phyloP scores from a whole-genome alignment of 2,888 invertebrate genomes.

The Orchesellides sinensis region DNA sequence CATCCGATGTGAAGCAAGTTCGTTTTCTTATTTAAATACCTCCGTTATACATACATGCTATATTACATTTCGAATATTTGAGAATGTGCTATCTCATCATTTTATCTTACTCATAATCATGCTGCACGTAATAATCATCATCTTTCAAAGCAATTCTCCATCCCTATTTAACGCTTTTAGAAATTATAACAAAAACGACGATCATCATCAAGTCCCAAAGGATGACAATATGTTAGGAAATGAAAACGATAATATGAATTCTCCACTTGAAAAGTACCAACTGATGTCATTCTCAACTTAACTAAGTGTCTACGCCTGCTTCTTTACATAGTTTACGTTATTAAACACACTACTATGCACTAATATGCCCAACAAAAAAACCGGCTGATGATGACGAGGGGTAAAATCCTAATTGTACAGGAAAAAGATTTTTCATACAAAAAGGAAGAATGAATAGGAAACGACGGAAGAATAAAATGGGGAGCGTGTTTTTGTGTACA shows the following conservation, averaged over 20 bases:
- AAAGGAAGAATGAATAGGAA: slow-evolving; percentile 12
- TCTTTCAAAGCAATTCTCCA: slow-evolving; percentile 25
- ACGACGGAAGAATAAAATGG: slow-evolving; percentile 19
- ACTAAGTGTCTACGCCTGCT: not conserved
- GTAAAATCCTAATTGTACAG: slow-evolving; percentile 12
- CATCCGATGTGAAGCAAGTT: not conserved
- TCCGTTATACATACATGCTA: too few species aligned
- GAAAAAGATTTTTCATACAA: slow-evolving; percentile 31
- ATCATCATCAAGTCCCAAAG: slow-evolving; percentile 13
- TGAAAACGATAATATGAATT: slow-evolving; percentile 17
- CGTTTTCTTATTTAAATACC: slow-evolving; percentile 2
- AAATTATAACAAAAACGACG: slow-evolving; percentile 40
- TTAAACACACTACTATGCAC: slow-evolving; percentile 8
- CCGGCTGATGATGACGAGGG: not conserved
- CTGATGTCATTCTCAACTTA: not conserved
- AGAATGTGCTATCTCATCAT: slow-evolving; percentile 26
- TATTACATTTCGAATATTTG: not conserved
- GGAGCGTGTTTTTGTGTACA: slow-evolving; percentile 12
- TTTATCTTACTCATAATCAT: slow-evolving; percentile 29
- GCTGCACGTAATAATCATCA: not conserved
- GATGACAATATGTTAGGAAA: not conserved
- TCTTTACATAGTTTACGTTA: slow-evolving; percentile 24
- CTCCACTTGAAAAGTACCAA: slow-evolving; percentile 28
- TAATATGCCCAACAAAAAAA: slow-evolving; percentile 18
- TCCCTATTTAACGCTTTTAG: slow-evolving; percentile 50